Evolutionary conservation across 2,888 invertebrate genomes (phyloP).

Genomic region (Ophioninae sp.): DNA sequence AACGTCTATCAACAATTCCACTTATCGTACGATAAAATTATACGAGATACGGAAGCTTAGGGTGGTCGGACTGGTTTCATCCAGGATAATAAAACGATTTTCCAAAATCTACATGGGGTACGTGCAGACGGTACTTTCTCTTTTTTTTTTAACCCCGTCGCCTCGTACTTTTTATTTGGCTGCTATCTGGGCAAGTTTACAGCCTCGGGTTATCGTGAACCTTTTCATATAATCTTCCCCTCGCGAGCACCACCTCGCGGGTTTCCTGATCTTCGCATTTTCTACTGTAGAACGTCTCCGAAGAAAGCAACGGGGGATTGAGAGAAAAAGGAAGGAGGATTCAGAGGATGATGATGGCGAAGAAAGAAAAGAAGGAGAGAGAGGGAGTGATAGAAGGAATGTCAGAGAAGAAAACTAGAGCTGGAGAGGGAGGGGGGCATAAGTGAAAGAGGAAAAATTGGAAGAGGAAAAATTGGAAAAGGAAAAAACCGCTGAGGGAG

Average conservation of each 20-base stretch:
- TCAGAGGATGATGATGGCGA: neutral
- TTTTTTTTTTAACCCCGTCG: neutral
- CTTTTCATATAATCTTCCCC: constrained; percentile 41
- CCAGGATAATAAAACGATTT: neutral
- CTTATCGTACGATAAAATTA: neutral
- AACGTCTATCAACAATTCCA: neutral
- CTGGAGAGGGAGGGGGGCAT: neutral
- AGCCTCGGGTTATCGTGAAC: constrained; percentile 39
- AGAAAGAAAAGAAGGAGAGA: neutral
- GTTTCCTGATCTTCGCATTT: constrained; percentile 27
- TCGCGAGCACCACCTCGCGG: constrained; percentile 11
- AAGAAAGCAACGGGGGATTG: constrained; percentile 1
- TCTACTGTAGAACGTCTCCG: constrained; percentile 30
- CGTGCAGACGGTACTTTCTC: constrained; percentile 13
- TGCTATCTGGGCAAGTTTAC: constrained; percentile 25
- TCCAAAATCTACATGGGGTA: neutral
- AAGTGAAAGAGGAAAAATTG: neutral
- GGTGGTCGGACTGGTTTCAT: neutral
- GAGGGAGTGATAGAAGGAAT: neutral
- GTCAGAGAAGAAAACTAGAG: neutral
- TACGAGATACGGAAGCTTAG: neutral
- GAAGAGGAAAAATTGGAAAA: neutral
- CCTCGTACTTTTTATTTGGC: constrained; percentile 8
- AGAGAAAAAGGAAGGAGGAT: neutral
- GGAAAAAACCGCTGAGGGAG: neutral